Conservation (phyloP, 2,888 invertebrate genomes). For the Abrostola tripartita region DNA sequence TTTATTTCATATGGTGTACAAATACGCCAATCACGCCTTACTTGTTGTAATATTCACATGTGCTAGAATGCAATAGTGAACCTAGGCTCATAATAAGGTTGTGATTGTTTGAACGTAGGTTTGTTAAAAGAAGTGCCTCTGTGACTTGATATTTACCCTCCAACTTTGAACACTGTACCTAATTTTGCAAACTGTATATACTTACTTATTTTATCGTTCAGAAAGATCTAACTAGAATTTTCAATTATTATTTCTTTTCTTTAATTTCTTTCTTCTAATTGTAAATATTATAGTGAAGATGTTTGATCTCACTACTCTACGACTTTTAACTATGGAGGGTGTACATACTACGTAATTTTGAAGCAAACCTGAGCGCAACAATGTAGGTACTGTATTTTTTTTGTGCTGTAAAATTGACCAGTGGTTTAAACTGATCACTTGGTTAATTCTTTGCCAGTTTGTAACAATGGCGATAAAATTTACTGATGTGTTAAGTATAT, state of each 20-base stretch:
- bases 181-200: neutral
- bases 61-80: conserved; percentile 55
- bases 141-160: conserved; percentile 48
- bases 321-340: conserved; percentile 37
- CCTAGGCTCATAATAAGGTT: conserved; percentile 82
- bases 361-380: conserved; percentile 23
- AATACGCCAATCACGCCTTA: neutral
- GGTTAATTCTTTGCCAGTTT: conserved; percentile 30
- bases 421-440: conserved; percentile 26
- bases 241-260: neutral
- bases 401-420: conserved; percentile 20
- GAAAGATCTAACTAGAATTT: conserved; percentile 1
- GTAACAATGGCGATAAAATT: conserved; percentile 26
- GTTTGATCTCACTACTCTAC: conserved; percentile 21
- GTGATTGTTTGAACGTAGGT: conserved; percentile 77
- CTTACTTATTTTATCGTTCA: conserved; percentile 1
- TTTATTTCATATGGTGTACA: no score
- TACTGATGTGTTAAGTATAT: conserved; percentile 36
- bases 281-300: conserved; percentile 33
- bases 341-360: conserved; percentile 45
- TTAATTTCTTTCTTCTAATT: conserved; percentile 9
- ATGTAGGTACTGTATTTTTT: conserved; percentile 24
- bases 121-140: conserved; percentile 78
- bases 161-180: conserved; percentile 13
- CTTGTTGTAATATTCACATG: conserved; percentile 22